Percentiles rank a stretch among this genome's conserved stretches.
Evolutionary conservation across 2,113 vertebrate species (phyloP).

Genomic region (Hydrolagus affinis): DNA sequence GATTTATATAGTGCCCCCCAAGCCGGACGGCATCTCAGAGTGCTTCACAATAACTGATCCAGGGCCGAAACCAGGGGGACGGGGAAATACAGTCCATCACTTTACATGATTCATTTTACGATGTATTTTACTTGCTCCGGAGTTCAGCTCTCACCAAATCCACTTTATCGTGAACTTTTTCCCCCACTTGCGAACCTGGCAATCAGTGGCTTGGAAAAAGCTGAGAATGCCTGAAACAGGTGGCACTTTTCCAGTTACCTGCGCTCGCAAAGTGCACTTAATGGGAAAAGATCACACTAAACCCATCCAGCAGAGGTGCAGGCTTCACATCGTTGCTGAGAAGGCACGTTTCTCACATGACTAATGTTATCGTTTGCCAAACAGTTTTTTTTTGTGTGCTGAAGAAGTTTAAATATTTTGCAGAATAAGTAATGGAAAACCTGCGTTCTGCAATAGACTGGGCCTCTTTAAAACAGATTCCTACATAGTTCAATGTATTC

Average conservation of each 20-base stretch:
- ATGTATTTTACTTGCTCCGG: too few species aligned
- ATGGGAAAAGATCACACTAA: not conserved
- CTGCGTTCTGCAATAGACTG: not conserved
- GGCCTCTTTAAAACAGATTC: not conserved
- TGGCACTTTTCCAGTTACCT: not conserved
- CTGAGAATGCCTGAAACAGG: too few species aligned
- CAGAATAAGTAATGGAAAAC: constrained; percentile 1
- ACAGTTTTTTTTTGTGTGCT: not conserved
- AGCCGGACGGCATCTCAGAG: too few species aligned
- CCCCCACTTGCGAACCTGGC: not conserved
- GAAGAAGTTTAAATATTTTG: constrained; percentile 29
- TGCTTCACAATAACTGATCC: too few species aligned
- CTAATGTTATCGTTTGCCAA: not conserved
- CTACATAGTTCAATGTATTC: constrained; percentile 12
- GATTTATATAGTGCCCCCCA: too few species aligned
- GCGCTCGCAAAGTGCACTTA: not conserved
- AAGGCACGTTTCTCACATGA: not conserved
- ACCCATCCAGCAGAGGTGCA: not conserved
- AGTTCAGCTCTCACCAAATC: not conserved
- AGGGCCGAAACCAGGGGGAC: too few species aligned
- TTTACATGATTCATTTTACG: too few species aligned
- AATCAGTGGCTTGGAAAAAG: not conserved
- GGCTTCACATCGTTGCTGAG: not conserved
- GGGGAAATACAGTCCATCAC: too few species aligned
- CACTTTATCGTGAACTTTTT: not conserved